Base-by-base conservation (phyloP, 2,797 vertebrate genomes). In the Discoglossus pictus region DNA sequence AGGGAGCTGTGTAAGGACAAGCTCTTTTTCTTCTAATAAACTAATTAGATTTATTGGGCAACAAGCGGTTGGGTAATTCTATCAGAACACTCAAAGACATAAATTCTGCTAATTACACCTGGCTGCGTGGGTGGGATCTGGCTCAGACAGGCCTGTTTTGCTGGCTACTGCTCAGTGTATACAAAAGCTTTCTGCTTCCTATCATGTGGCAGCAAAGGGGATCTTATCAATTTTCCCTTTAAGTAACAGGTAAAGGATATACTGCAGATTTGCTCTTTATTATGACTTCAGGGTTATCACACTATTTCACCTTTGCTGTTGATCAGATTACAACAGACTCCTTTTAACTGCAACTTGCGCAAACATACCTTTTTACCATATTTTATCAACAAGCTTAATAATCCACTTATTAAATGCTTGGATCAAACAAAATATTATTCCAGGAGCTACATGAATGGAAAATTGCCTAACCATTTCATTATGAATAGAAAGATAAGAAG, bases 351-450 rank as follows among this genome's bases (percentile, higher is more conserved):
- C 6, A 25, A n/a, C 20, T 24, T 50, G 10, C 23, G 10, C 21
- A 11, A 43, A 27, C 48, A 34, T 52, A 6, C 11, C 11, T 21
- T 15, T 52, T 23, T 42, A 20, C 7, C 17, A 42, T 40, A 6
- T 39, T 16, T 13, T 63, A 20, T 42, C 27, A 51, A 51, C 34
- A 39, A 5, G 27, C 21, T 50, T 61, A 48, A 11, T 51, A 63
- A 34, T 24, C 23, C 24, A 15, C 9, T 34, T 42, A 63, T 63
- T 63, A 63, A 40, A 51, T 63, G 21, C n/a, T 10, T 63, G 38
- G 24, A 12, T 63, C 16, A 52, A 50, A 15, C 38, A 11, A 51
- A 48, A 50, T 62, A 17, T 42, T 42, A 58, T 18, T 39, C 9
- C 43, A 59, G 16, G 2, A 39, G n/a, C n/a, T n/a, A n/a, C n/a